Conservation (phyloP, 2,888 invertebrate species). For the Venustoraphidia nigricollis region DNA sequence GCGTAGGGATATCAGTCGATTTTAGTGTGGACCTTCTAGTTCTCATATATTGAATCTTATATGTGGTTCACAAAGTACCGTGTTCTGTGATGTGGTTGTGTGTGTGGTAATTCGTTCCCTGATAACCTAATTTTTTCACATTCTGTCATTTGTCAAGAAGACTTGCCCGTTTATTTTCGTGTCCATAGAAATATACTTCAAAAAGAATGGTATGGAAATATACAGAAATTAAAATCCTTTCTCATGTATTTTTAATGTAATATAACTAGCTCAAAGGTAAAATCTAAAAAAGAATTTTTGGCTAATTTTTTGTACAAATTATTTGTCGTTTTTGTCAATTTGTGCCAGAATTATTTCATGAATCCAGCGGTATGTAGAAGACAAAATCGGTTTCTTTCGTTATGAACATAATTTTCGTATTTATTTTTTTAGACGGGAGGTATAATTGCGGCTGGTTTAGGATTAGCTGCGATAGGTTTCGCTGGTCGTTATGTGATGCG, state of each 20-base stretch:
- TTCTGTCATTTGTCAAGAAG: neutral
- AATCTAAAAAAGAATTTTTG: too few relatives aligned
- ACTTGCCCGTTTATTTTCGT: neutral
- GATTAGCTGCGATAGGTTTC: constrained; percentile 81
- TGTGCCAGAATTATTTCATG: neutral
- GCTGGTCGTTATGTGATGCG: constrained; percentile 66
- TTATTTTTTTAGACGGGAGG: constrained; percentile 42
- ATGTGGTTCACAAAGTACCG: too few relatives aligned
- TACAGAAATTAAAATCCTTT: neutral
- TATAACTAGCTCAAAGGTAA: too few relatives aligned
- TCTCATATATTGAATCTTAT: too few relatives aligned
- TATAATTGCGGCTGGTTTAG: constrained; percentile 71
- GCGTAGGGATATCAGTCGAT: too few relatives aligned
- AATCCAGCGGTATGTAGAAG: too few relatives aligned
- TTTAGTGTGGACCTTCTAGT: too few relatives aligned
- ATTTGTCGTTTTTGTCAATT: neutral
- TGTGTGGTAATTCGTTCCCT: too few relatives aligned
- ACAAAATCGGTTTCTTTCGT: too few relatives aligned
- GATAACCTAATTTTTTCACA: too few relatives aligned
- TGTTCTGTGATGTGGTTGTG: too few relatives aligned
- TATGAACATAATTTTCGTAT: constrained; percentile 1
- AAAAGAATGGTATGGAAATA: neutral
- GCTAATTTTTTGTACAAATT: neutral
- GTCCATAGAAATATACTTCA: neutral
- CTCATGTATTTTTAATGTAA: too few relatives aligned